Percentiles rank a stretch among this genome's conserved stretches.
Conservation (phyloP, 2,888 invertebrate species). For the Rotaria sp. region DNA sequence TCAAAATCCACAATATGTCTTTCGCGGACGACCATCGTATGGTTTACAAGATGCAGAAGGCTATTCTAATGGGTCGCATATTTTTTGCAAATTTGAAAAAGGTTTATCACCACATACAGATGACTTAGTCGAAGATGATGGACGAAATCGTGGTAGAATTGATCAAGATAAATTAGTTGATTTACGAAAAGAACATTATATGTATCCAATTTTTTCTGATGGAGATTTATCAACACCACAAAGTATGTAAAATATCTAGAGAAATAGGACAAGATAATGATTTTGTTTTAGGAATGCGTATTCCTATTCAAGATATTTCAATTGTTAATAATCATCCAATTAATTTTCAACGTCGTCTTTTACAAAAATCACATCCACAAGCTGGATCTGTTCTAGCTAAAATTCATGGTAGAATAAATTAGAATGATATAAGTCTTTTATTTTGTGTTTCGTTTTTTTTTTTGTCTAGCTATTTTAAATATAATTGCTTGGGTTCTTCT, state of each 20-base stretch:
- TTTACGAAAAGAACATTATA: neutral
- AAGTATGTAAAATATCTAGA: neutral
- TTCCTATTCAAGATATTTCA: neutral
- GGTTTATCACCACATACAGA: neutral
- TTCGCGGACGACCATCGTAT: neutral
- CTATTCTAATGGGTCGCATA: neutral
- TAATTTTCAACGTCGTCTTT: neutral
- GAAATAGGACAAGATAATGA: neutral
- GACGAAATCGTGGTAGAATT: neutral
- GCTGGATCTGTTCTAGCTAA: neutral
- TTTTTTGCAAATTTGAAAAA: neutral
- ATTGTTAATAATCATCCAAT: slow-evolving; percentile 20
- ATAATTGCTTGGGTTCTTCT: slow-evolving; percentile 41
- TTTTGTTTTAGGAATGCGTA: neutral
- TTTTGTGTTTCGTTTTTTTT: neutral
- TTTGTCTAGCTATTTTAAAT: slow-evolving; percentile 32
- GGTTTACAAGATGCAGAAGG: slow-evolving; percentile 15
- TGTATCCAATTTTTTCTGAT: slow-evolving; percentile 4
- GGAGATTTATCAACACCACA: neutral
- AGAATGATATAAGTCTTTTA: no score
- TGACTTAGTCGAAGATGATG: neutral
- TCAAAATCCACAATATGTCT: neutral
- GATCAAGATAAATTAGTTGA: slow-evolving; percentile 2
- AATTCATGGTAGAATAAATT: neutral
- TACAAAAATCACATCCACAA: neutral